These are phyloP conservation scores for Drosophila cracens DNA, from an alignment of 2,888 invertebrate genomes.

Conservation along the genomic window DNA sequence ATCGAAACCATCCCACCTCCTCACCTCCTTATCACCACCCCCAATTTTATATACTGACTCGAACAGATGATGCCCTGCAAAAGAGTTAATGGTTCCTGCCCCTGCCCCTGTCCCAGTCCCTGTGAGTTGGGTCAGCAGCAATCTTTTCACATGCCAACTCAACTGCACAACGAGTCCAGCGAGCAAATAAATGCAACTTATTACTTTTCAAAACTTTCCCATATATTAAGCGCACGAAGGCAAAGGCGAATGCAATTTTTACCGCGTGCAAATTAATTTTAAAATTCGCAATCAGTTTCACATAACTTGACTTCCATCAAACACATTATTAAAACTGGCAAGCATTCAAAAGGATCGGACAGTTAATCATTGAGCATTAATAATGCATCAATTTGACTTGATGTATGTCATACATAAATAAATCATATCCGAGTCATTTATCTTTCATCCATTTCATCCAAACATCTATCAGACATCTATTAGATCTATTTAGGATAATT, in stretches of 20 bases:
- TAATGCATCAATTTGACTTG: background rate
- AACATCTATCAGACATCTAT: background rate
- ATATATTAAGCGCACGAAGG: constrained; percentile 2
- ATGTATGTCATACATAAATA: too few species aligned
- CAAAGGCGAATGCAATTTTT: background rate
- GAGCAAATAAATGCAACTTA: constrained; percentile 16
- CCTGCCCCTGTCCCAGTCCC: background rate
- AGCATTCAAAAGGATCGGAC: background rate
- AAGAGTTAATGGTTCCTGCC: background rate
- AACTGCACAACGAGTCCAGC: background rate
- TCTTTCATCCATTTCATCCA: background rate
- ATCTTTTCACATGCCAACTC: constrained; percentile 9
- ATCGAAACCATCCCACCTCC: background rate
- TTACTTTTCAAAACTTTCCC: background rate
- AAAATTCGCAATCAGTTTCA: background rate
- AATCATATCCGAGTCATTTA: background rate
- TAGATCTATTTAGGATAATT: background rate
- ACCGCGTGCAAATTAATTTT: constrained; percentile 1
- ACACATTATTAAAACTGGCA: background rate
- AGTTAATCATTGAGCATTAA: background rate
- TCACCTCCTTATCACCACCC: background rate
- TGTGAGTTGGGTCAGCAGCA: background rate
- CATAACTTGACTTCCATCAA: background rate
- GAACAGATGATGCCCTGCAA: constrained; percentile 33
- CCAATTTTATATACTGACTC: constrained; percentile 17